These are phyloP conservation scores for Bombus fervidus DNA, from an alignment of 1,140 invertebrate species.

Conservation along the genomic window DNA sequence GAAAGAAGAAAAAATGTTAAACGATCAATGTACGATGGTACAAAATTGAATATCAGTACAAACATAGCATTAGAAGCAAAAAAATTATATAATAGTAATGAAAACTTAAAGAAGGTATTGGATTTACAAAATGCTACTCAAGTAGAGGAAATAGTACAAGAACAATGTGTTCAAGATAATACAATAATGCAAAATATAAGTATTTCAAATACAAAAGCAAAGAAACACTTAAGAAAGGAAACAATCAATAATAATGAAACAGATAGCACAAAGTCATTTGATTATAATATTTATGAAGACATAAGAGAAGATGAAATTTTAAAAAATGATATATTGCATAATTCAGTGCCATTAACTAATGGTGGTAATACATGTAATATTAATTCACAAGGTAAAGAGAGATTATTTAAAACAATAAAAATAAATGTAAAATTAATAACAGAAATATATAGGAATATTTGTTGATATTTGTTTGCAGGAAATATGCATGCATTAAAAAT, in stretches of 20 bases:
- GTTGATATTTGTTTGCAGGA: background rate
- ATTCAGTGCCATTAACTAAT: conserved; percentile 1
- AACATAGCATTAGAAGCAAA: conserved; percentile 17
- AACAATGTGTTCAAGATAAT: conserved; percentile 32
- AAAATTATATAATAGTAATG: background rate
- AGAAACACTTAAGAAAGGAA: conserved; percentile 8
- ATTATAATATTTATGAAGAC: background rate
- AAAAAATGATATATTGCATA: background rate
- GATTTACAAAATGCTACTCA: background rate
- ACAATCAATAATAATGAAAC: background rate
- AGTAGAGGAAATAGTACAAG: conserved; percentile 3
- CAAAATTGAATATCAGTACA: background rate
- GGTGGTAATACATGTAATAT: conserved; percentile 1
- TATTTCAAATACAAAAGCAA: conserved; percentile 25
- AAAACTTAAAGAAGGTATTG: background rate
- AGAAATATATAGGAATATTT: background rate
- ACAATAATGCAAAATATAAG: conserved; percentile 7
- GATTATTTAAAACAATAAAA: conserved; percentile 51
- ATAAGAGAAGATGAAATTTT: background rate
- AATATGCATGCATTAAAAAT: conserved; percentile 19
- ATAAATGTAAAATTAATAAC: conserved; percentile 26
- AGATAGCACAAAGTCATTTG: background rate
- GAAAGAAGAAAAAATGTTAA: conserved; percentile 49
- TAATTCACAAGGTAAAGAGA: conserved; percentile 2
- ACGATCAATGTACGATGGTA: conserved; percentile 1